Base-by-base conservation (phyloP, 2,113 vertebrate genomes). In the Narcine bancroftii region DNA sequence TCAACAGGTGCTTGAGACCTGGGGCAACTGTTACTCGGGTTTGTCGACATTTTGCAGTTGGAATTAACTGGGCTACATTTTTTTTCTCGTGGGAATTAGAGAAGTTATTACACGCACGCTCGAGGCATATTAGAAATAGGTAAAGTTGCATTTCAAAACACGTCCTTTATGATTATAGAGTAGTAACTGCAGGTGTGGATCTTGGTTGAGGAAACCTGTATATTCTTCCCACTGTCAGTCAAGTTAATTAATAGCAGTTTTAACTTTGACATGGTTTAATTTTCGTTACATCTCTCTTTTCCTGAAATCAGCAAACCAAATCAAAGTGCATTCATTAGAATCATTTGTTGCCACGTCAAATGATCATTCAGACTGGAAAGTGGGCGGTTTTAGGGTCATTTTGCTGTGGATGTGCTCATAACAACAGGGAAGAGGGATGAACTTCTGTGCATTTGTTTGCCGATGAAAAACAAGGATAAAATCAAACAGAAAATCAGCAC, bases 21-120 rank as follows among this genome's bases (percentile, higher is more conserved):
- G 45, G 77, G 77, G 53, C 53, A 60, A 6, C 33, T n/a, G 81
- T 56, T 56, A 56, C 29, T 36, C 24, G 63, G 69, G 87, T 39
- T 89, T 71, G 63, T 69, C 24, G 39, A 11, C 65, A 29, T 45
- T 11, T 26, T 91, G 63, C 65, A 47, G 89, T 71, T 91, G 89
- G 39, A 60, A 39, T 71, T 29, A 91, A 47, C 39, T 1, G 21
- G 26, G 53, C 53, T 36, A 33, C 60, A 60, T 87, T 87, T 69
- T 87, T 60, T 69, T 87, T 60, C n/a, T 87, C 53, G 36, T 60
- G 81, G 89, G 26, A 91, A 91, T 91, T 91, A 91, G 21, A 45
- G 36, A 91, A 19, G 33, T 0, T 47, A 71, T 17, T 42, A 36
- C 63, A 11, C 24, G 65, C 65, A 24, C 26, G 63, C 63, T 66